Evolutionary conservation across 2,113 vertebrate species (phyloP).

Genomic region (Oryctolagus cuniculus): mOryCun1.1 NC_091445.1:43123001-43123500

Average conservation of each 20-base stretch:
- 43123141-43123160: not conserved
- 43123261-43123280: not conserved
- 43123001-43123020: constrained; percentile 1
- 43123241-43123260: not conserved
- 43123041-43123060: not conserved
- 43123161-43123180: not conserved
- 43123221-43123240: not conserved
- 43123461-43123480: not conserved
- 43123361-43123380: not conserved
- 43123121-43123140: too few relatives aligned
- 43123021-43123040: not conserved
- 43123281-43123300: not conserved
- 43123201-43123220: constrained; percentile 3
- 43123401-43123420: not conserved
- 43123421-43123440: not conserved
- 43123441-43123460: not conserved
- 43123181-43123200: not conserved
- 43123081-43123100: not conserved
- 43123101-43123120: not conserved
- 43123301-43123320: not conserved
- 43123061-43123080: not conserved
- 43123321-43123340: not conserved
- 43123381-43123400: not conserved
- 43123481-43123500: not conserved
- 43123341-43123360: not conserved